Evolutionary conservation across 2,797 vertebrate genomes (phyloP).

Genomic region (Eremophila alpestris): DNA sequence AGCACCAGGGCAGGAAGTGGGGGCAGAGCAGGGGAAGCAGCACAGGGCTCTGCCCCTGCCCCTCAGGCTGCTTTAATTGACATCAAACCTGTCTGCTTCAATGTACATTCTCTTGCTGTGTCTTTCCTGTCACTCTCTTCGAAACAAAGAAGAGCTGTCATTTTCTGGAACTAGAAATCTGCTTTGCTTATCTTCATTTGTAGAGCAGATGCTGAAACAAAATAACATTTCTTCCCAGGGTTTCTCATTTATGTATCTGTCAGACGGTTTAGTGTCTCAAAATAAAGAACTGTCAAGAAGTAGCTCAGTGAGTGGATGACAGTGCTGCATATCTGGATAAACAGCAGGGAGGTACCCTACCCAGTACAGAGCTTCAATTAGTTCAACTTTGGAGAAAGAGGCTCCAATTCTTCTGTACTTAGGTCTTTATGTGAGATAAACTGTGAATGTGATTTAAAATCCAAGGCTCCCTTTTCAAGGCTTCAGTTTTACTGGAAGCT

Average conservation of each 20-base stretch:
- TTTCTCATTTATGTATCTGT: constrained; percentile 46
- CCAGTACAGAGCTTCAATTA: background rate
- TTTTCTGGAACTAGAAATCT: background rate
- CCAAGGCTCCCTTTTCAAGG: background rate
- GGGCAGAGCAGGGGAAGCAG: background rate
- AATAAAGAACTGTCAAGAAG: constrained; percentile 31
- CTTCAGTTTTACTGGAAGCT: background rate
- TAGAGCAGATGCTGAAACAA: constrained; percentile 37
- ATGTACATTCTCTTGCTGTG: background rate
- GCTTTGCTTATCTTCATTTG: constrained; percentile 11
- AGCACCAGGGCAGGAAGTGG: background rate
- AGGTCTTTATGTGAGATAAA: background rate
- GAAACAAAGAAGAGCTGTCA: background rate
- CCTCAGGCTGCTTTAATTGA: background rate
- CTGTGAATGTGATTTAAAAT: background rate
- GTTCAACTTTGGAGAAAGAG: background rate
- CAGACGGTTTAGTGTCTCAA: background rate
- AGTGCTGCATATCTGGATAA: background rate
- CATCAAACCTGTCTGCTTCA: background rate
- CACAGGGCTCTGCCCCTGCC: background rate
- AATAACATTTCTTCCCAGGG: constrained; percentile 9
- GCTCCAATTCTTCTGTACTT: background rate
- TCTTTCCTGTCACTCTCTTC: background rate
- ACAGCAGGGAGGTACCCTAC: background rate
- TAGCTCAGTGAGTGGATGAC: background rate